Evolutionary conservation across 1,140 invertebrate genomes (phyloP).

Genomic region (Drosophila trapezifrons): DNA sequence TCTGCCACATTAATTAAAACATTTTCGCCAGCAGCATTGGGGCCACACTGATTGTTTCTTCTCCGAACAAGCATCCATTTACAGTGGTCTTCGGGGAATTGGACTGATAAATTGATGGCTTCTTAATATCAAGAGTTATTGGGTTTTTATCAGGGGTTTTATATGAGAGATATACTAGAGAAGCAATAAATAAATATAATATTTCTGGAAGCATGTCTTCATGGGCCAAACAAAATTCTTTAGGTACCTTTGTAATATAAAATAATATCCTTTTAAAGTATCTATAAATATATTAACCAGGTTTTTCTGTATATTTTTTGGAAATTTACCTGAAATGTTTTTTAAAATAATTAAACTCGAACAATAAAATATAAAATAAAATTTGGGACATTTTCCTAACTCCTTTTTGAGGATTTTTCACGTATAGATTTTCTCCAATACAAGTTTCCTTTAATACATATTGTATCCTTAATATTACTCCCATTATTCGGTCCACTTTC

Average conservation of each 20-base stretch:
- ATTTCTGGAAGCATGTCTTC: not conserved
- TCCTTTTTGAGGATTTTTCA: not conserved
- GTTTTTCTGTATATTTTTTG: too few species aligned
- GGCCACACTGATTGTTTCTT: constrained; percentile 57
- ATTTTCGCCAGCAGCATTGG: constrained; percentile 64
- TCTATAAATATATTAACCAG: not conserved
- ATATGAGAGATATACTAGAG: too few species aligned
- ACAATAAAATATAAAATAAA: too few species aligned
- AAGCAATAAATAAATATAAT: not conserved
- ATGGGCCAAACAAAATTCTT: not conserved
- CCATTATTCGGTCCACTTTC: constrained; percentile 21
- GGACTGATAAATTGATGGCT: not conserved
- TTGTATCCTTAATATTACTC: not conserved
- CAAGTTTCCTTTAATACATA: too few species aligned
- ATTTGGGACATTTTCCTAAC: not conserved
- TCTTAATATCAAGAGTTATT: not conserved
- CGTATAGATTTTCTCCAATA: not conserved
- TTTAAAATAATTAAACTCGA: too few species aligned
- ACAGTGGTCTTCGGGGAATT: constrained; percentile 39
- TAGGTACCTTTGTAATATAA: too few species aligned
- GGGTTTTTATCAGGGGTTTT: not conserved
- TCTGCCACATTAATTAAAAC: constrained; percentile 78
- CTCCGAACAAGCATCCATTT: constrained; percentile 22
- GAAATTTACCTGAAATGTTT: too few species aligned
- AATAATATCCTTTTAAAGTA: not conserved